Percentiles rank a stretch among this genome's conserved stretches.
Evolutionary conservation across 2,888 invertebrate genomes (phyloP).

Genomic region (Cordilura impudica): DNA sequence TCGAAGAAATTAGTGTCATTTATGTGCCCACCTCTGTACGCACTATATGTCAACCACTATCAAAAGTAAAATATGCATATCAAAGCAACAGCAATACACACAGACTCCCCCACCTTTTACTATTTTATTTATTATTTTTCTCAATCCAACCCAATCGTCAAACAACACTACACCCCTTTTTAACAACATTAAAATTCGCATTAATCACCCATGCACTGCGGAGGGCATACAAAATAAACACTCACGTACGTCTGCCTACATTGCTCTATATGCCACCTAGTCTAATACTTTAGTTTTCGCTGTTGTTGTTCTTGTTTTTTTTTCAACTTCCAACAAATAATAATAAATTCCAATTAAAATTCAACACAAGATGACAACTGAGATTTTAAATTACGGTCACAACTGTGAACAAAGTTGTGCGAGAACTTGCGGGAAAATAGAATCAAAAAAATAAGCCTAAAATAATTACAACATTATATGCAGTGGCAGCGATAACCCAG

Average conservation of each 20-base stretch:
- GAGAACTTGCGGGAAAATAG: background rate
- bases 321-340: slow-evolving; percentile 39
- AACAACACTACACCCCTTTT: slow-evolving; percentile 18
- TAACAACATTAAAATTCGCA: slow-evolving; percentile 59
- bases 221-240: slow-evolving; percentile 53
- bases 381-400: slow-evolving; percentile 64
- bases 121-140: background rate
- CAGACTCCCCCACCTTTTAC: slow-evolving; percentile 19
- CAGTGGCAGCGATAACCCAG: slow-evolving; percentile 1
- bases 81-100: slow-evolving; percentile 17
- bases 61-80: slow-evolving; percentile 39
- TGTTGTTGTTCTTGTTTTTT: slow-evolving; percentile 24
- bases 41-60: slow-evolving; percentile 42
- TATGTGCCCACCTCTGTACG: slow-evolving; percentile 13
- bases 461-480: slow-evolving; percentile 39
- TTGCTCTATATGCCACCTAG: slow-evolving; percentile 12
- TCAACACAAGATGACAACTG: slow-evolving; percentile 63
- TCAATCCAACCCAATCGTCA: background rate
- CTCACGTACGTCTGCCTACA: slow-evolving; percentile 40
- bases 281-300: slow-evolving; percentile 37
- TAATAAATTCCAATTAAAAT: slow-evolving; percentile 68
- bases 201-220: slow-evolving; percentile 60
- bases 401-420: slow-evolving; percentile 54
- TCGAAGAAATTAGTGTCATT: no score
- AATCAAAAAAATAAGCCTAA: slow-evolving; percentile 19